Base-by-base conservation (phyloP, 2,113 vertebrate species). In the Columbina picui region DNA sequence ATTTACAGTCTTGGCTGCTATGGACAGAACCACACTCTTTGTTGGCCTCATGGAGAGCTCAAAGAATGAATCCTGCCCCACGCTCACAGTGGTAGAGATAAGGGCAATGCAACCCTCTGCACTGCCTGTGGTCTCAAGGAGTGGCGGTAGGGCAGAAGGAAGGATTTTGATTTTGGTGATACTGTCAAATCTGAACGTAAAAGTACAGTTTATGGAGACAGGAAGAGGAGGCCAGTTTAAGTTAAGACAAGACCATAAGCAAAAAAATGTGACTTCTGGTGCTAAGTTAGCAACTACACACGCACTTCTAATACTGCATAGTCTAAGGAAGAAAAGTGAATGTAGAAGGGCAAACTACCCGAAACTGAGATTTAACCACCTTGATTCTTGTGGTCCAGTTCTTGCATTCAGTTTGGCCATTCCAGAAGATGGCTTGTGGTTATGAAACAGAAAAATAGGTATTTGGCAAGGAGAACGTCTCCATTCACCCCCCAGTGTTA, bases 81-180 rank as follows among this genome's bases (percentile, higher is more conserved):
- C 3, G 3, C 22, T 12, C 0, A 2, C 34, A 17, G 59, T 2
- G 45, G 39, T 38, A 16, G 45, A 55, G 34, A 26, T 12, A 22
- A 56, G 65, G 59, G 36, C 59, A 50, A 53, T 2, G 8, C 16
- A 29, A 47, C 32, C 50, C n/a, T 18, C 63, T 30, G 36, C 38
- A 26, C 17, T 16, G 26, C 45, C 77, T n/a, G 6, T 1, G 1
- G 9, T 10, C 25, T 64, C 45, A 65, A 45, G 20, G 26, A 41
- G 30, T 23, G 60, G 8, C 30, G 17, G 18, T 14, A 29, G 11
- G 12, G 36, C 20, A 69, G 36, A 85, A 80, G 29, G 41, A 41
- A 43, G 2, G 6, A 18, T 57, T 39, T 70, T 49, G 20, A 10
- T 61, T 71, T 34, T 52, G 21, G 13, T 16, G 32, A 12, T 61